These are phyloP conservation scores for Coracopsis vasa DNA, from an alignment of 2,113 vertebrate genomes.

Conservation along the genomic window DNA sequence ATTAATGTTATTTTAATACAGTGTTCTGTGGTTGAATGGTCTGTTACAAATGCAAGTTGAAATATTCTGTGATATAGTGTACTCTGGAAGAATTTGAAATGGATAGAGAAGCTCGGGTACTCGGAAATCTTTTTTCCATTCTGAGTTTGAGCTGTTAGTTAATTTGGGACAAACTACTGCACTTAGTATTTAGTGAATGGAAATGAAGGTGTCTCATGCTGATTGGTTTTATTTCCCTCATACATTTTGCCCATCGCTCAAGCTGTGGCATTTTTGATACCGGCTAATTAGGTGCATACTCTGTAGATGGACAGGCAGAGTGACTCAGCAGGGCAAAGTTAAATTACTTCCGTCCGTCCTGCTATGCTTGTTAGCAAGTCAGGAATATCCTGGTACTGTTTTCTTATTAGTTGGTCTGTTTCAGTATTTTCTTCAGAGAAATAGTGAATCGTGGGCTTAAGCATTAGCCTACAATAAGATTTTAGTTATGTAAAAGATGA, in stretches of 20 bases:
- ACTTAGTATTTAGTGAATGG: slow-evolving; percentile 71
- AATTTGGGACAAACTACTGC: slow-evolving; percentile 65
- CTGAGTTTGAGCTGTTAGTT: slow-evolving; percentile 54
- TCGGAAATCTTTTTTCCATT: slow-evolving; percentile 40
- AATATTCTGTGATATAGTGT: slow-evolving; percentile 6
- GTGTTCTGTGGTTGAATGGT: not conserved
- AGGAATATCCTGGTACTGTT: slow-evolving; percentile 56
- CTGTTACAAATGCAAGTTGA: not conserved
- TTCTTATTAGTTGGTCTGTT: not conserved
- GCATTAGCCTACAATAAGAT: not conserved
- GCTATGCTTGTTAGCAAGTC: slow-evolving; percentile 70
- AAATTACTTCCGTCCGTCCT: slow-evolving; percentile 72
- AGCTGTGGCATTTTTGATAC: slow-evolving; percentile 72
- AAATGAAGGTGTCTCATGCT: slow-evolving; percentile 66
- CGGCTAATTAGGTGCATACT: slow-evolving; percentile 72
- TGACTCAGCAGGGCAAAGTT: slow-evolving; percentile 74
- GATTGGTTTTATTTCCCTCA: slow-evolving; percentile 63
- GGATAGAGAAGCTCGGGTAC: slow-evolving; percentile 19
- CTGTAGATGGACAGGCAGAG: slow-evolving; percentile 67
- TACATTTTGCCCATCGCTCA: slow-evolving; percentile 52
- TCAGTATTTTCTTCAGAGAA: slow-evolving; percentile 36
- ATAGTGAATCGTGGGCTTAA: slow-evolving; percentile 20
- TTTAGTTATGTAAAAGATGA: not conserved
- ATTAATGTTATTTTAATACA: not conserved
- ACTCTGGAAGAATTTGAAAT: slow-evolving; percentile 45